Conservation (phyloP, 2,888 invertebrate species). For the Acanthococcus lagerstroemiae region DNA sequence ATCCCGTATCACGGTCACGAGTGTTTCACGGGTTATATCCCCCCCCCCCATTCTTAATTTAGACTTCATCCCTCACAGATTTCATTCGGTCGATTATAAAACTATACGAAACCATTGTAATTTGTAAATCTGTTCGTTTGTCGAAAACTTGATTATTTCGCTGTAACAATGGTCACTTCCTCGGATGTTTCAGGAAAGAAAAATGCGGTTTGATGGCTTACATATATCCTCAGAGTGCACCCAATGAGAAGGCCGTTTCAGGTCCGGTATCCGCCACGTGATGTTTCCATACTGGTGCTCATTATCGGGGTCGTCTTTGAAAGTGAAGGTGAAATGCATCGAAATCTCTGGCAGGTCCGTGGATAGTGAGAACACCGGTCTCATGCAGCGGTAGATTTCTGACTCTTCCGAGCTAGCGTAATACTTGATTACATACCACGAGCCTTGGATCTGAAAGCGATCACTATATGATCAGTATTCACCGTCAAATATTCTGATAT, state of each 20-base stretch:
- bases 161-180: no score
- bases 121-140: no score
- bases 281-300: constrained; percentile 74
- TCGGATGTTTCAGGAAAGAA: no score
- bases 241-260: constrained; percentile 70
- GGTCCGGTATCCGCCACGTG: constrained; percentile 70
- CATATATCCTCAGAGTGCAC: constrained; percentile 75
- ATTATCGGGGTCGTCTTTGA: constrained; percentile 69
- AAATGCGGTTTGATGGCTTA: constrained; percentile 49
- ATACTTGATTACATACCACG: constrained; percentile 79
- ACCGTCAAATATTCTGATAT: neutral
- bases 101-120: no score
- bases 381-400: constrained; percentile 75
- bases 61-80: no score
- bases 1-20: no score
- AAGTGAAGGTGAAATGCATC: constrained; percentile 83
- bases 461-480: neutral
- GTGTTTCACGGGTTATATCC: no score
- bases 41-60: no score
- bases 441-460: constrained; percentile 62
- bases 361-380: constrained; percentile 55
- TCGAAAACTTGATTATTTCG: no score
- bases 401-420: constrained; percentile 82
- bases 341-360: constrained; percentile 36
- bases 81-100: no score